phyloP scores from a whole-genome alignment of 2,113 vertebrate species.

The Lagopus leucura region DNA sequence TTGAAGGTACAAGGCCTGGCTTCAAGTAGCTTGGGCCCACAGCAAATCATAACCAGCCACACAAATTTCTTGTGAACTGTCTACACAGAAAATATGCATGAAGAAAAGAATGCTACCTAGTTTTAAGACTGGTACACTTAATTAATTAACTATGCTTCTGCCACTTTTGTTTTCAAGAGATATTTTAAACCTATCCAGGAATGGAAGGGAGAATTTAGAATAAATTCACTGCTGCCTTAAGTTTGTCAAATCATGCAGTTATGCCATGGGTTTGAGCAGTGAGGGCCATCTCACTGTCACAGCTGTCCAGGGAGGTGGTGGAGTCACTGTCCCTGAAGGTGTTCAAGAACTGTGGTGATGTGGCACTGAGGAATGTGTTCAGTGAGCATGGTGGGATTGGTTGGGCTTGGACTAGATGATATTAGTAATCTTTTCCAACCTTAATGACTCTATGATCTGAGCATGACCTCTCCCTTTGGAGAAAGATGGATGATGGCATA shows the following conservation, averaged over 20 bases:
- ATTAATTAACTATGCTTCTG: neutral
- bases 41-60: neutral
- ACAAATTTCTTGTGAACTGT: neutral
- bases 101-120: neutral
- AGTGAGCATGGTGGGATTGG: too few relatives aligned
- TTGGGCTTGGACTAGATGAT: too few relatives aligned
- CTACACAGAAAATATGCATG: neutral
- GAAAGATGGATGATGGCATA: neutral
- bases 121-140: neutral
- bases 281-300: too few relatives aligned
- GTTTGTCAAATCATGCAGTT: neutral
- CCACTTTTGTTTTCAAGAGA: neutral
- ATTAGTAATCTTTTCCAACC: too few relatives aligned
- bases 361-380: too few relatives aligned
- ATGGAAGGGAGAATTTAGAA: neutral
- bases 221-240: neutral
- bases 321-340: too few relatives aligned
- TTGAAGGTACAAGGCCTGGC: neutral
- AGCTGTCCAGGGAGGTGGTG: too few relatives aligned
- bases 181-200: neutral
- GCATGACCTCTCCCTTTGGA: neutral
- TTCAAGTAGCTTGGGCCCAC: neutral
- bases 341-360: too few relatives aligned
- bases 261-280: neutral
- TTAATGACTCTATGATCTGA: neutral